phyloP scores from a whole-genome alignment of 2,113 vertebrate genomes.

The Myotis yumanensis region DNA sequence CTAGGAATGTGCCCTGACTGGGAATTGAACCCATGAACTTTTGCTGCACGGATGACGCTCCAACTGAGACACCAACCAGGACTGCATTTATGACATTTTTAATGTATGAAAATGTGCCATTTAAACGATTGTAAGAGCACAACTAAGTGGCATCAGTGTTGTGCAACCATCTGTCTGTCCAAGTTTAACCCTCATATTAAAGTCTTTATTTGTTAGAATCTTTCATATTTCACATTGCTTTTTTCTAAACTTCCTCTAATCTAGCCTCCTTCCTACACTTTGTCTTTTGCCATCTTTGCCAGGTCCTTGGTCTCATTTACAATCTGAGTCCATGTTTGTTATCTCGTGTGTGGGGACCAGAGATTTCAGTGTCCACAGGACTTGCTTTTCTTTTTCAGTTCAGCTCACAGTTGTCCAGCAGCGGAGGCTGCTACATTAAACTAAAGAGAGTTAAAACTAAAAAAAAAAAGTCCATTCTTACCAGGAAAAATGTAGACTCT shows the following conservation, averaged over 20 bases:
- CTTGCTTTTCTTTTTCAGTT: background rate
- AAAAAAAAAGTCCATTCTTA: constrained; percentile 27
- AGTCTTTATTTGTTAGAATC: background rate
- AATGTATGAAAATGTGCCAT: background rate
- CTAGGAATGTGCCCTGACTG: background rate
- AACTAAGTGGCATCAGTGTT: background rate
- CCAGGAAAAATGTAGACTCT: constrained; percentile 13
- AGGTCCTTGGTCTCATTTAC: background rate
- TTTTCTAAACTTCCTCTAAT: background rate
- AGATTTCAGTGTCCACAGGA: background rate
- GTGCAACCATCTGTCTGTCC: background rate
- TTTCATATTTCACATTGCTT: background rate
- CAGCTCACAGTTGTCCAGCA: background rate
- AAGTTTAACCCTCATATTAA: background rate
- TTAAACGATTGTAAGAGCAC: background rate
- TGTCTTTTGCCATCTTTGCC: background rate
- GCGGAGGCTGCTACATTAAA: background rate
- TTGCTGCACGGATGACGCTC: background rate
- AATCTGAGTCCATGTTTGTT: background rate
- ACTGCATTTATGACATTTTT: background rate
- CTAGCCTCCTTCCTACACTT: background rate
- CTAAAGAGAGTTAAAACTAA: constrained; percentile 31
- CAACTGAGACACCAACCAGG: background rate
- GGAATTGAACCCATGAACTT: background rate
- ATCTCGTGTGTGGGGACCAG: background rate